Evolutionary conservation across 1,140 invertebrate species (phyloP).

Genomic region (Globodera ellingtonae): DNA sequence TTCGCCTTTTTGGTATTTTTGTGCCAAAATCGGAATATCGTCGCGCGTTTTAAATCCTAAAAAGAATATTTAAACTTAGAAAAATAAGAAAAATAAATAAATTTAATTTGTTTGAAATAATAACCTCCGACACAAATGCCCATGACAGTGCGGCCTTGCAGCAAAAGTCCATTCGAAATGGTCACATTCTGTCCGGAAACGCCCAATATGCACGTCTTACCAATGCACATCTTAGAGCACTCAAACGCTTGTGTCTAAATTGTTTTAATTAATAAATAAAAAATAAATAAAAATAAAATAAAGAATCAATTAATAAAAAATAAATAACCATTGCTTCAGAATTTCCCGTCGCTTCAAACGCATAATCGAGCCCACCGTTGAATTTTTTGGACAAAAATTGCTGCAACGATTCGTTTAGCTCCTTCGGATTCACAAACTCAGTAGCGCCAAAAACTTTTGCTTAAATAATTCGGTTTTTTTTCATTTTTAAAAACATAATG

Average conservation of each 20-base stretch:
- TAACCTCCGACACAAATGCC: conserved; percentile 68
- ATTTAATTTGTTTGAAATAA: conserved; percentile 39
- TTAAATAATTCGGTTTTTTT: conserved; percentile 30
- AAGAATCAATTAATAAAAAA: too few relatives aligned
- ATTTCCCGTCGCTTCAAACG: conserved; percentile 98
- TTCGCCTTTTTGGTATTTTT: conserved; percentile 78
- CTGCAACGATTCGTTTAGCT: conserved; percentile 72
- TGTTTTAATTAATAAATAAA: not conserved
- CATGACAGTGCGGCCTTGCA: conserved; percentile 74
- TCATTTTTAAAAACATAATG: conserved; percentile 65
- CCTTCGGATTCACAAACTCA: conserved; percentile 68
- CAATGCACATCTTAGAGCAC: conserved; percentile 96
- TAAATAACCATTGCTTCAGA: conserved; percentile 80
- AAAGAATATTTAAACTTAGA: not conserved
- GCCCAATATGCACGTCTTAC: conserved; percentile 74
- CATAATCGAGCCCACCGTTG: conserved; percentile 94
- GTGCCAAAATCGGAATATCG: conserved; percentile 87
- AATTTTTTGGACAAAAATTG: conserved; percentile 85
- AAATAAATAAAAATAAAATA: too few relatives aligned
- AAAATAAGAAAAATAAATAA: too few relatives aligned
- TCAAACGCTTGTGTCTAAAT: conserved; percentile 81
- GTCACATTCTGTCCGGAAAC: conserved; percentile 99
- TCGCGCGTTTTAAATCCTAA: conserved; percentile 80
- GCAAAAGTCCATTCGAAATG: conserved; percentile 82
- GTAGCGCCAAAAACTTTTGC: conserved; percentile 70